phyloP scores from a whole-genome alignment of 2,113 vertebrate genomes.

The Pluvialis apricaria region DNA sequence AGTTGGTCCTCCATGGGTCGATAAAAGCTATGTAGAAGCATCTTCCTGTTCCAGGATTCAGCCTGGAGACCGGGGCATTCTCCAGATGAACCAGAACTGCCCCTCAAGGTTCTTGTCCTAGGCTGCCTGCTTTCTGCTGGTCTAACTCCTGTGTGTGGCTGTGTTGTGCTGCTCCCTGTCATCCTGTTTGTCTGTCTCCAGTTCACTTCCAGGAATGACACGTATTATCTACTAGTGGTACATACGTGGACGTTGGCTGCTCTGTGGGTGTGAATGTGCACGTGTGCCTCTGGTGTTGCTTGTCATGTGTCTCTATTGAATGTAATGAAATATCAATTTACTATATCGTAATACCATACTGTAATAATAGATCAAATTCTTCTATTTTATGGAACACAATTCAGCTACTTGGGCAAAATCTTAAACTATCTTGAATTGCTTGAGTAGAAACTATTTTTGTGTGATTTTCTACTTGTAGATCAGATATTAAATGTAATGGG shows the following conservation, averaged over 20 bases:
- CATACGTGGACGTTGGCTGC: not conserved
- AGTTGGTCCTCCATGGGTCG: not conserved
- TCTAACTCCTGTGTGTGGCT: accelerated
- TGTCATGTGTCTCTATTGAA: not conserved
- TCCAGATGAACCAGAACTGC: not conserved
- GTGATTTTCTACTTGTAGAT: not conserved
- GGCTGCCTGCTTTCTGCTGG: not conserved
- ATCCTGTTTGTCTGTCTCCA: not conserved
- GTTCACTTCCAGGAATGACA: not conserved
- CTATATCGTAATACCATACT: not conserved
- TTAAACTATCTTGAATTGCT: not conserved
- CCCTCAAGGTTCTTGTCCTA: not conserved
- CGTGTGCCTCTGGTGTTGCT: not conserved
- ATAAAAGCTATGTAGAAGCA: not conserved
- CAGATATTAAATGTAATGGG: not conserved
- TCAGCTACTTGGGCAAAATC: not conserved
- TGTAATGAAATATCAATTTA: not conserved
- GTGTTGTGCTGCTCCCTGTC: accelerated
- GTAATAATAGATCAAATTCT: not conserved
- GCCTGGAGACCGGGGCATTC: not conserved
- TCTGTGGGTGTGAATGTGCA: not conserved
- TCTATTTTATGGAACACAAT: not conserved
- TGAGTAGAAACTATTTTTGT: not conserved
- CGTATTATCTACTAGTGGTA: not conserved
- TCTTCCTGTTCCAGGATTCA: not conserved